Percentiles rank a stretch among this genome's conserved stretches.
Evolutionary conservation across 1,140 invertebrate genomes (phyloP).

Genomic region (Globodera rostochiensis): DNA sequence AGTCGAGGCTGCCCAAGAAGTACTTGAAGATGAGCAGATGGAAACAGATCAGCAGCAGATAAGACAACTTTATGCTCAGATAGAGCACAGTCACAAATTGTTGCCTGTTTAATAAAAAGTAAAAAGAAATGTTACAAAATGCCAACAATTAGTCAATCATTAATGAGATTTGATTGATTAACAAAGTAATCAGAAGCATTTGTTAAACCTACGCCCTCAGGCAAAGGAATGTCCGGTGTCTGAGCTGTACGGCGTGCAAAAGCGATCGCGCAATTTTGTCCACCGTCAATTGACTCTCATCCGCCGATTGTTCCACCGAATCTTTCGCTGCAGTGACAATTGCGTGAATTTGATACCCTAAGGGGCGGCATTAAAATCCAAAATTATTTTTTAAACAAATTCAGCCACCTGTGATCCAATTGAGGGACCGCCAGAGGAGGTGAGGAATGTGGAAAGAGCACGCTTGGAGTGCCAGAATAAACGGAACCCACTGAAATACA

Average conservation of each 20-base stretch:
- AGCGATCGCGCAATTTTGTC: constrained; percentile 49
- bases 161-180: constrained; percentile 9
- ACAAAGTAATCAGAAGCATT: not conserved
- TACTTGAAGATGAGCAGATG: constrained; percentile 50
- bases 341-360: constrained; percentile 48
- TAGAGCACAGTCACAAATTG: constrained; percentile 50
- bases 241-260: constrained; percentile 39
- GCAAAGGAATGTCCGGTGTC: constrained; percentile 24
- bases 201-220: not conserved
- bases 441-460: constrained; percentile 55
- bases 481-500: constrained; percentile 56
- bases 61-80: constrained; percentile 54
- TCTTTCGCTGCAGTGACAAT: constrained; percentile 46
- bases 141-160: not conserved
- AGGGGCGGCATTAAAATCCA: not conserved
- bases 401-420: constrained; percentile 52
- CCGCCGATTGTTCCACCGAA: constrained; percentile 1
- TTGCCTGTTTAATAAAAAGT: constrained; percentile 36
- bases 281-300: constrained; percentile 39
- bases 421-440: constrained; percentile 57
- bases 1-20: constrained; percentile 52
- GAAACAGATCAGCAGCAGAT: constrained; percentile 49
- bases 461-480: constrained; percentile 56
- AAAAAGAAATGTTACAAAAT: not conserved
- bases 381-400: not conserved